A percentile compares a stretch with the other conserved stretches of the same genome.
phyloP scores from a whole-genome alignment of 2,888 invertebrate species.

The Isoperla grammatica region DNA sequence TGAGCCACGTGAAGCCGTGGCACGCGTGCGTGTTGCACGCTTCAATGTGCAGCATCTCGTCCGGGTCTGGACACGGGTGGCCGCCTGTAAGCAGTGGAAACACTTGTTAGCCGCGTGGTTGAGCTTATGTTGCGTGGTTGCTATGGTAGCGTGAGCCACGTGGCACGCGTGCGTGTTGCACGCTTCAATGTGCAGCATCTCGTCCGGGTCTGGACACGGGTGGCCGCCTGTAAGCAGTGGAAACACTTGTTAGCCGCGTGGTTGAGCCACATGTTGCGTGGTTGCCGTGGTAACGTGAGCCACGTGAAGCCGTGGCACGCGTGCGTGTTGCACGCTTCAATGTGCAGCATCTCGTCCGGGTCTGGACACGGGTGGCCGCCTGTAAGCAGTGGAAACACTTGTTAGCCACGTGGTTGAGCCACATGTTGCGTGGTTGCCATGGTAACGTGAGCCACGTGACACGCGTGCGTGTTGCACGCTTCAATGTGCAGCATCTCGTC shows the following conservation, averaged over 20 bases:
- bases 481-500: conserved; percentile 52
- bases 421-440: conserved; percentile 46
- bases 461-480: conserved; percentile 53
- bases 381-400: conserved; percentile 34
- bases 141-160: conserved; percentile 57
- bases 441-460: conserved; percentile 56
- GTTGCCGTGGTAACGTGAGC: conserved; percentile 56
- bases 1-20: conserved; percentile 55
- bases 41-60: conserved; percentile 51
- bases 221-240: conserved; percentile 46
- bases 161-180: conserved; percentile 55
- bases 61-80: conserved; percentile 52
- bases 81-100: conserved; percentile 44
- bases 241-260: background rate
- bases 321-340: conserved; percentile 53
- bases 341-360: conserved; percentile 51
- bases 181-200: conserved; percentile 51
- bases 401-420: background rate
- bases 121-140: conserved; percentile 43
- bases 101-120: background rate
- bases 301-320: conserved; percentile 49
- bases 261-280: conserved; percentile 38
- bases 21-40: conserved; percentile 54
- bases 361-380: conserved; percentile 54
- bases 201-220: conserved; percentile 52